Conservation (phyloP, 2,113 vertebrate genomes). For the Leptobrachium ailaonicum region DNA sequence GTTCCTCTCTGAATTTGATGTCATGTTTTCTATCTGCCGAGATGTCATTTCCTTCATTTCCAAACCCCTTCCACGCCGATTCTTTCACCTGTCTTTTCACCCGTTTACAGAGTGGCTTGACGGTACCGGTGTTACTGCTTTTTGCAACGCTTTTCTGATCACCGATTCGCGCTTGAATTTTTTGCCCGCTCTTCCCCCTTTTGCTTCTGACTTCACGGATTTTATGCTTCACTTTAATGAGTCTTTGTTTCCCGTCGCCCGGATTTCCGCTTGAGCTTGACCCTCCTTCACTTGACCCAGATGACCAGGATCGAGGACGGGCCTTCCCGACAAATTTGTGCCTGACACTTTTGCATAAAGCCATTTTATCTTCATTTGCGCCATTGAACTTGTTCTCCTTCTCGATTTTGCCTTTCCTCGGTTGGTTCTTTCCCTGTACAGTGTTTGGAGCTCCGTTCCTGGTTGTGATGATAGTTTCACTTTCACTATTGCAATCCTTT, state of each 20-base stretch:
- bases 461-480: slow-evolving; percentile 81
- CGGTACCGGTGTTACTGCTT: slow-evolving; percentile 71
- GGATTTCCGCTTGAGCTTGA: slow-evolving; percentile 93
- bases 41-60: slow-evolving; percentile 73
- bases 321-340: slow-evolving; percentile 83
- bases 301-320: slow-evolving; percentile 93
- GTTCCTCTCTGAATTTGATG: slow-evolving; percentile 92
- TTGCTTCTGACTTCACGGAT: slow-evolving; percentile 84
- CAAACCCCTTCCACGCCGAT: slow-evolving; percentile 75
- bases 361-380: slow-evolving; percentile 68
- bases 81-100: slow-evolving; percentile 85
- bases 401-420: slow-evolving; percentile 79
- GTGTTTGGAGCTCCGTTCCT: slow-evolving; percentile 65
- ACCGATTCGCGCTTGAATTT: slow-evolving; percentile 78
- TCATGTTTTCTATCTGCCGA: slow-evolving; percentile 76
- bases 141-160: slow-evolving; percentile 71
- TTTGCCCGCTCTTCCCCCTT: slow-evolving; percentile 82
- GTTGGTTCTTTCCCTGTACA: slow-evolving; percentile 69
- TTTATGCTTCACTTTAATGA: slow-evolving; percentile 84
- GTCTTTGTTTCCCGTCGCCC: slow-evolving; percentile 79
- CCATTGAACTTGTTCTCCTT: slow-evolving; percentile 80
- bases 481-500: slow-evolving; percentile 94
- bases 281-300: slow-evolving; percentile 93
- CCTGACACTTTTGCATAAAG: slow-evolving; percentile 75
- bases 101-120: slow-evolving; percentile 85